A percentile compares a stretch with the other conserved stretches of the same genome.
Evolutionary conservation across 1,140 invertebrate species (phyloP).

Genomic region (Melipona quadrifasciata): DNA sequence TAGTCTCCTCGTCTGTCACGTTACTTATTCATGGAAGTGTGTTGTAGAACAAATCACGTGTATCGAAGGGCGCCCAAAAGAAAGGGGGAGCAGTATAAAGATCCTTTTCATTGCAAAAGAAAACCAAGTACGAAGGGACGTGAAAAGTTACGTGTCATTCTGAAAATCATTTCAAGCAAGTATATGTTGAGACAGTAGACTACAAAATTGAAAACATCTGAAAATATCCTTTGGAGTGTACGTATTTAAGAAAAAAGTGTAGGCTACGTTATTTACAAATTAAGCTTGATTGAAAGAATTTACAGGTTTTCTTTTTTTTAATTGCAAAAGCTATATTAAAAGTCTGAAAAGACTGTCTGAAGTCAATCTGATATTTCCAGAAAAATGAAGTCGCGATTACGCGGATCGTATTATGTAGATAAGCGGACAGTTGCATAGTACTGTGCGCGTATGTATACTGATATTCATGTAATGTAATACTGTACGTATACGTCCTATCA

Average conservation of each 20-base stretch:
- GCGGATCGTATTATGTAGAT: background rate
- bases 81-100: constrained; percentile 27
- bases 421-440: background rate
- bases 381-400: constrained; percentile 4
- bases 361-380: background rate
- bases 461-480: constrained; percentile 1
- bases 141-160: constrained; percentile 6
- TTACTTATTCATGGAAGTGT: constrained; percentile 47
- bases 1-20: constrained; percentile 43
- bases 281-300: too few relatives aligned
- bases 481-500: constrained; percentile 1
- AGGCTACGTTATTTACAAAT: too few relatives aligned
- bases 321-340: background rate
- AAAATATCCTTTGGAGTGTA: background rate
- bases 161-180: background rate
- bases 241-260: background rate
- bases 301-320: too few relatives aligned
- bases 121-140: constrained; percentile 4
- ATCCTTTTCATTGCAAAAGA: constrained; percentile 29
- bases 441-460: background rate
- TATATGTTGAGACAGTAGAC: background rate
- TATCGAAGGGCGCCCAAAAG: constrained; percentile 37
- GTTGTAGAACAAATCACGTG: constrained; percentile 30
- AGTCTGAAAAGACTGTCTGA: background rate
- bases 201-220: background rate